A percentile compares a stretch with the other conserved stretches of the same genome.
These are phyloP conservation scores for Galeruca laticollis DNA, from an alignment of 2,888 invertebrate species.

Conservation along the genomic window DNA sequence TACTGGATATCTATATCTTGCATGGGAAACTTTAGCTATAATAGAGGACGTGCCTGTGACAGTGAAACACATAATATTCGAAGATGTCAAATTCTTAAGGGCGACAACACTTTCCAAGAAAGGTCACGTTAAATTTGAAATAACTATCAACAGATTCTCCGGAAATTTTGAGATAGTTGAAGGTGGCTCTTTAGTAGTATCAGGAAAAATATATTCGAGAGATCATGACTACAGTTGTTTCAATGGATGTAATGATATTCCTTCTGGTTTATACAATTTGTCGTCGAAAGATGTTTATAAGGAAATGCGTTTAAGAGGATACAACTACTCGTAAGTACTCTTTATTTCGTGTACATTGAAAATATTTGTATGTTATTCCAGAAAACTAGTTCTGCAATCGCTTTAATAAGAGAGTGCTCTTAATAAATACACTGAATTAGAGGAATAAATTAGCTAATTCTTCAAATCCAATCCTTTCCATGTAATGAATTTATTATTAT, in stretches of 20 bases:
- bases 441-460: too few species aligned
- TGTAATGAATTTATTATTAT: too few species aligned
- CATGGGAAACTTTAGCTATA: constrained; percentile 70
- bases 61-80: constrained; percentile 70
- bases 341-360: not conserved
- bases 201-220: constrained; percentile 44
- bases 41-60: constrained; percentile 60
- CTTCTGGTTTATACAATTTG: constrained; percentile 65
- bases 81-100: constrained; percentile 72
- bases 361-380: too few species aligned
- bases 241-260: not conserved
- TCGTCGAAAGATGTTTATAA: constrained; percentile 76
- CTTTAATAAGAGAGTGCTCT: too few species aligned
- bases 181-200: constrained; percentile 45
- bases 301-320: constrained; percentile 77
- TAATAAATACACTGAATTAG: too few species aligned
- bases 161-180: constrained; percentile 59
- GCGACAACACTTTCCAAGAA: constrained; percentile 68
- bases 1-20: constrained; percentile 66
- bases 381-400: too few species aligned
- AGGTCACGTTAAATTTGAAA: constrained; percentile 52
- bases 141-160: constrained; percentile 50
- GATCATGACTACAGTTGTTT: constrained; percentile 63
- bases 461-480: too few species aligned
- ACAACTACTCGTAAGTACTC: constrained; percentile 65